phyloP scores from a whole-genome alignment of 1,140 invertebrate species.

The Lamellibrachia luymesi region DNA sequence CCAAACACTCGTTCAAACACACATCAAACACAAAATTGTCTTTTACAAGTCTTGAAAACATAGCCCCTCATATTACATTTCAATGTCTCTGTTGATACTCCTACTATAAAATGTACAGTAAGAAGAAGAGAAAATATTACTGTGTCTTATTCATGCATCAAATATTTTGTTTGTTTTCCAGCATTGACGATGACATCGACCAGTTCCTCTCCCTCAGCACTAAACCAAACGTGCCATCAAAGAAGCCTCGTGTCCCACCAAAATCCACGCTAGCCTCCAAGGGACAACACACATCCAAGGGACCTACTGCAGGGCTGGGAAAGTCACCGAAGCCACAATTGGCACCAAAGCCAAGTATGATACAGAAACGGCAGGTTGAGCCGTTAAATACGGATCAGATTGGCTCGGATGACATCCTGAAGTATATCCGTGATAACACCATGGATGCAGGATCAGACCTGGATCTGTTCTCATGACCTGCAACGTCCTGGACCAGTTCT shows the following conservation, averaged over 20 bases:
- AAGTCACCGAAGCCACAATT: not conserved
- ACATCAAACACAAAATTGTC: not conserved
- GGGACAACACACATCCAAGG: not conserved
- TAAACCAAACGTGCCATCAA: slow-evolving; percentile 14
- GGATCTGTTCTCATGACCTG: slow-evolving; percentile 19
- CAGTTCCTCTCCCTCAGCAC: not conserved
- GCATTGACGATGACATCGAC: slow-evolving; percentile 21
- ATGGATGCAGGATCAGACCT: not conserved
- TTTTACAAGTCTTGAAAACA: not conserved
- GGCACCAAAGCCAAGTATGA: not conserved
- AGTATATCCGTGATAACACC: slow-evolving; percentile 18
- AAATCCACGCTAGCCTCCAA: not conserved
- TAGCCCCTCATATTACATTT: not conserved
- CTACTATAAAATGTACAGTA: not conserved
- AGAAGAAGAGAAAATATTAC: too few species aligned
- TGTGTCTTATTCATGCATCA: not conserved
- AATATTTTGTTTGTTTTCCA: not conserved
- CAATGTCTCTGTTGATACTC: not conserved
- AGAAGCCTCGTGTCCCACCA: not conserved
- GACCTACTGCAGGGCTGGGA: not conserved
- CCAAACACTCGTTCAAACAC: not conserved
- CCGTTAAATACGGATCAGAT: not conserved
- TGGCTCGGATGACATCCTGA: slow-evolving; percentile 19
- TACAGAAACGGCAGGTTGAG: not conserved
- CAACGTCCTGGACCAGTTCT: not conserved